Evolutionary conservation across 1,140 invertebrate species (phyloP), one percentile per base, ranked within the genome.

Genomic region (Antheraea mylitta): DNA sequence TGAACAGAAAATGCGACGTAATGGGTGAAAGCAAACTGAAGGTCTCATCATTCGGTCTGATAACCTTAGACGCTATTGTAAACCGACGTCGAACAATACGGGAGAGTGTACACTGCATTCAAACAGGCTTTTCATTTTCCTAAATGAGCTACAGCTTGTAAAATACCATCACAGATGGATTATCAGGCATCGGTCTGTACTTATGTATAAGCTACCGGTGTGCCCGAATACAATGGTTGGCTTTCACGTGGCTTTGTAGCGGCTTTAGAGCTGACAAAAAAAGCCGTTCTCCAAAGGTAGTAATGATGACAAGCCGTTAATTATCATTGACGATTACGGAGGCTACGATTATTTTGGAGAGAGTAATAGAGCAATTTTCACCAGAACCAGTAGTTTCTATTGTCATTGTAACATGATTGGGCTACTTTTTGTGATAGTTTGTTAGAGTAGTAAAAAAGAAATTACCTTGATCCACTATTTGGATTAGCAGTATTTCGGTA

Each of bases 1-100:
- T 75, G 80, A 74, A 68, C 64, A 76, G 67, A 74, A 80, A 75
- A 78, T 73, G 64, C 66, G 36, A 76, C 62, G 71, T 87, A 86
- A 86, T 86, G 53, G 82, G 86, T 85, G 87, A 90, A 89, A 90
- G 87, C 81, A 81, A 80, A 83, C 75, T 77, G 76, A 80, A 83
- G 79, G 75, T 79, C 77, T 83, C 86, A 87, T 87, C 82, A 85
- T 85, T 70, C 85, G 84, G 82, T 87, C 85, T 87, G 82, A 87
- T 87, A 89, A 90, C 77, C 85, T 85, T 82, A 77, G 75, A 77
- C 53, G 67, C 78, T 76, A 84, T 85, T 85, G 83, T 87, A 73
- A 71, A 71, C 75, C 76, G 75, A 75, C 77, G 68, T 80, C 68
- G 77, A 70, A 83, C 83, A 81, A 86, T 84, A 79, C 83, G 78